phyloP scores from a whole-genome alignment of 2,888 invertebrate genomes.

The Diaperis boleti region DNA sequence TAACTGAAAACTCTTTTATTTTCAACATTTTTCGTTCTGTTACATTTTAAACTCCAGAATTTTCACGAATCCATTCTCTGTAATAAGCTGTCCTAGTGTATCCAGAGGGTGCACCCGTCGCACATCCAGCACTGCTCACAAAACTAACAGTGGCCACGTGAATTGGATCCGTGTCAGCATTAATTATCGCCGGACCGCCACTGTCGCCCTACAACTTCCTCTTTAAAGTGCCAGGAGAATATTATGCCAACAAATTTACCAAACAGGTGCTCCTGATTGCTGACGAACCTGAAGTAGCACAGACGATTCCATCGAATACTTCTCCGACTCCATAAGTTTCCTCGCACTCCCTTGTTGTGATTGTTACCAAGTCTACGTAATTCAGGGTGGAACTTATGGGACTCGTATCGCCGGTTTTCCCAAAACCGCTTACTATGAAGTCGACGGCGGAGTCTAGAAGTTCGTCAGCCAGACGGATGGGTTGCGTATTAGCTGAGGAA shows the following conservation, averaged over 20 bases:
- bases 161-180: neutral
- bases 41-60: neutral
- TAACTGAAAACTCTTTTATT: neutral
- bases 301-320: conserved; percentile 2
- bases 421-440: neutral
- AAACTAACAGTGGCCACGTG: conserved; percentile 6
- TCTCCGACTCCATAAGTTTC: conserved; percentile 3
- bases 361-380: neutral
- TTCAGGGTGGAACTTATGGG: neutral
- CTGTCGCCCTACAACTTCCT: conserved; percentile 1
- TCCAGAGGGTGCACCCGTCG: neutral
- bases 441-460: neutral
- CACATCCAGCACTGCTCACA: neutral
- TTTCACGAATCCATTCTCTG: conserved; percentile 6
- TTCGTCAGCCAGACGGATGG: neutral
- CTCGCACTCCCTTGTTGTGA: neutral
- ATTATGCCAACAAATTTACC: neutral
- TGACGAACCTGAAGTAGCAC: neutral
- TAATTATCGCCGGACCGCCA: neutral
- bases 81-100: neutral
- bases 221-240: neutral
- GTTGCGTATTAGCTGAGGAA: neutral
- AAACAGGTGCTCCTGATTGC: neutral
- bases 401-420: neutral
- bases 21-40: too few species aligned